Evolutionary conservation across 1,140 invertebrate genomes (phyloP), one percentile per base, ranked within the genome.

Genomic region (Campodea augens): DNA sequence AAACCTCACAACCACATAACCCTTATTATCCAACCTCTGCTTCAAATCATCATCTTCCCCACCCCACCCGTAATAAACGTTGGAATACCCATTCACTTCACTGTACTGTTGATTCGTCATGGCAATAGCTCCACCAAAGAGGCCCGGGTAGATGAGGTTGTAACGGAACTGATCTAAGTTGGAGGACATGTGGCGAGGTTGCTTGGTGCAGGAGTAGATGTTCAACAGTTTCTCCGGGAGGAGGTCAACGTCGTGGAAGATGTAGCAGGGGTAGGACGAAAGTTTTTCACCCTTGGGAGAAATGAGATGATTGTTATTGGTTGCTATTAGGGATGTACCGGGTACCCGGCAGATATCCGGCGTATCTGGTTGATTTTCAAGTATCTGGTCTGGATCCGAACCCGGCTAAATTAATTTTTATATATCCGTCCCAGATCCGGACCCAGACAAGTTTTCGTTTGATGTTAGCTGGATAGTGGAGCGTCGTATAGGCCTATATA

Each of bases 211-310:
- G 13, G 79, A 81, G 65, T 97, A 98, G 39, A 93, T 71, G 64
- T 96, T 95, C 2, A 78, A 73, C 44, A 75, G 73, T 63, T 85
- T 85, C 51, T 93, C 70, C 10, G 92, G 92, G 45, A 97, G 69
- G 18, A 97, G 63, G 66, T 98, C 91, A 36, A 97, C 83, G 60
- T 98, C 91, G 63, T 96, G 91, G 54, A 98, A 81, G 41, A 97
- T 78, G 39, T 93, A 75, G 57, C 93, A 98, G 21, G 85, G 75
- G 62, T 77, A 88, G 39, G 75, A 71, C 38, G 67, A 61, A 45
- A 70, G 71, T 25, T 74, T 71, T 50, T 67, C n/a, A n/a, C n/a
- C n/a, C n/a, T n/a, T n/a, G n/a, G n/a, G n/a, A n/a, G n/a, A n/a
- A n/a, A n/a, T n/a, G n/a, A n/a, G n/a, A n/a, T n/a, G n/a, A n/a